Percentiles rank a stretch among this genome's conserved stretches.
These are phyloP conservation scores for Morone chrysops DNA, from an alignment of 2,113 vertebrate genomes.

Conservation along the genomic window DNA sequence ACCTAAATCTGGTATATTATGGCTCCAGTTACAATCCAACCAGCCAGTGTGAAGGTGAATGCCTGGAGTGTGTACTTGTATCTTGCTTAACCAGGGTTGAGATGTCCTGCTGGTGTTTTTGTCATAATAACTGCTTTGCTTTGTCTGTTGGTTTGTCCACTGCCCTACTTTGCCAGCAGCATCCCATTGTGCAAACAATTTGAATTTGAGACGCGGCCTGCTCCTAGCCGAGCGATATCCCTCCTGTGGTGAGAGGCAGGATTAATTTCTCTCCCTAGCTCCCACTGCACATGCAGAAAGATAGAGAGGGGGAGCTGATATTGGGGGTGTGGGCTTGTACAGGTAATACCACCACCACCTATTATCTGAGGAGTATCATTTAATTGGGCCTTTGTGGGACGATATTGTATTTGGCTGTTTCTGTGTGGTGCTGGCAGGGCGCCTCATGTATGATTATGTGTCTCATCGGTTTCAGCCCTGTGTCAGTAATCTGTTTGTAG, in stretches of 20 bases:
- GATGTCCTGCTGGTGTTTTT: conserved; percentile 42
- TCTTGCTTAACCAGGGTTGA: conserved; percentile 25
- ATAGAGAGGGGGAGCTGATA: conserved; percentile 18
- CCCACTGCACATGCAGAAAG: conserved; percentile 48
- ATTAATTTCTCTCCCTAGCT: conserved; percentile 62
- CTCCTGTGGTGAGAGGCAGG: conserved; percentile 64
- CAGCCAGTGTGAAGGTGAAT: conserved; percentile 22
- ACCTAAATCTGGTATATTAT: neutral
- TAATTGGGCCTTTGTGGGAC: conserved; percentile 74
- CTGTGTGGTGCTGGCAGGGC: conserved; percentile 47
- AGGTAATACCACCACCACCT: conserved; percentile 63
- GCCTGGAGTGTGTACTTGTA: neutral
- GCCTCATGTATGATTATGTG: conserved; percentile 69
- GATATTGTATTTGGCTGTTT: conserved; percentile 64
- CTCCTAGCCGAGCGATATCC: conserved; percentile 58
- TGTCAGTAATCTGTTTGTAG: conserved; percentile 80
- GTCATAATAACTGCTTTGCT: conserved; percentile 37
- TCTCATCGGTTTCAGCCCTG: conserved; percentile 75
- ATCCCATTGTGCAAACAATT: conserved; percentile 66
- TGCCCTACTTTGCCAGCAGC: conserved; percentile 49
- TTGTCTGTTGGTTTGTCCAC: conserved; percentile 47
- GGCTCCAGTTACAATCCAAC: neutral
- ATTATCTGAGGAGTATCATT: conserved; percentile 75
- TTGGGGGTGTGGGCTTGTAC: conserved; percentile 1
- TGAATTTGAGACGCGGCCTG: conserved; percentile 63